Percentiles rank a stretch among this genome's conserved stretches.
phyloP scores from a whole-genome alignment of 2,113 vertebrate species.

The Lophius piscatorius region DNA sequence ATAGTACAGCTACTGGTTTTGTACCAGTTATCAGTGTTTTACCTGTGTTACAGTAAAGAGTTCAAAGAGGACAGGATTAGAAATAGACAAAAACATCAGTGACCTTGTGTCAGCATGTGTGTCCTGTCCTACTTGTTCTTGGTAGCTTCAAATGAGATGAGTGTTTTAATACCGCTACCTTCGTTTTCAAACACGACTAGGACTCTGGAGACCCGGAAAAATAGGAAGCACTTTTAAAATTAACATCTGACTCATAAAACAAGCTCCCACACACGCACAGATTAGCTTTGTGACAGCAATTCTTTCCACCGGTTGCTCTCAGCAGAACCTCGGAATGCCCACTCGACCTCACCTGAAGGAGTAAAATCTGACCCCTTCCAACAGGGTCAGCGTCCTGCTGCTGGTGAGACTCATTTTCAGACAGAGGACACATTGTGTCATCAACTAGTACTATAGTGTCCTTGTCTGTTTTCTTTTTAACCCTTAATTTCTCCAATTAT shows the following conservation, averaged over 20 bases:
- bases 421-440: constrained; percentile 37
- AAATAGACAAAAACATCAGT: constrained; percentile 52
- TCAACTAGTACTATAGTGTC: constrained; percentile 14
- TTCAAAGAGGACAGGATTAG: constrained; percentile 21
- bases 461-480: no score
- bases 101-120: constrained; percentile 51
- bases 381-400: constrained; percentile 5
- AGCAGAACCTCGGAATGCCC: no score
- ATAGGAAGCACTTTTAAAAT: constrained; percentile 73
- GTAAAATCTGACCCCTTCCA: constrained; percentile 28
- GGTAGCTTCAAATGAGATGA: constrained; percentile 45
- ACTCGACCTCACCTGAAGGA: constrained; percentile 41
- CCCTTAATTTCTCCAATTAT: no score
- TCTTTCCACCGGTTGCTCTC: neutral
- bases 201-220: constrained; percentile 53
- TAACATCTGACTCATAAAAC: constrained; percentile 28
- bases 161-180: constrained; percentile 56
- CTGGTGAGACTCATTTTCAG: constrained; percentile 21
- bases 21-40: constrained; percentile 58
- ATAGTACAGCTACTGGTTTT: constrained; percentile 54
- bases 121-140: constrained; percentile 37
- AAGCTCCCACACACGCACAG: constrained; percentile 23
- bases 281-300: constrained; percentile 45
- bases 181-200: constrained; percentile 30
- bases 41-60: constrained; percentile 31